Percentiles rank a stretch among this genome's conserved stretches.
Evolutionary conservation across 2,113 vertebrate species (phyloP).

Genomic region (Chiloscyllium plagiosum): DNA sequence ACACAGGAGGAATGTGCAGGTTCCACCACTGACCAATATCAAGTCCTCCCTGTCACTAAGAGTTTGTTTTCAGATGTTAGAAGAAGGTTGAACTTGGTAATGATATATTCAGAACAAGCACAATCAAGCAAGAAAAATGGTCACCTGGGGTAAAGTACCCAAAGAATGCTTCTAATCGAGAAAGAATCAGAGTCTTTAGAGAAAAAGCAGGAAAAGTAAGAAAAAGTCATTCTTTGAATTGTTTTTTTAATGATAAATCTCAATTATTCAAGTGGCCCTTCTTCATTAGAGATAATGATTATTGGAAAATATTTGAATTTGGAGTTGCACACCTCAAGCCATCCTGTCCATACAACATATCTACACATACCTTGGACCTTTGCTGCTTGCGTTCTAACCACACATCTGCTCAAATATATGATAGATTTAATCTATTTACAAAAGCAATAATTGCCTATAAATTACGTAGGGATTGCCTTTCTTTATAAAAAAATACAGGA

Average conservation of each 20-base stretch:
- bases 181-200: neutral
- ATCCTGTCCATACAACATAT: neutral
- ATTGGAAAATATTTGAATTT: neutral
- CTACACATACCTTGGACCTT: neutral
- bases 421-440: neutral
- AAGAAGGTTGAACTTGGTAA: neutral
- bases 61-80: neutral
- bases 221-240: neutral
- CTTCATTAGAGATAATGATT: neutral
- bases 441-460: neutral
- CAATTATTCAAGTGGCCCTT: neutral
- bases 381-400: neutral
- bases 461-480: neutral
- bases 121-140: neutral
- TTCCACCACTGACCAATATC: neutral
- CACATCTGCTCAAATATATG: neutral
- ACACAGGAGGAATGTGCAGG: neutral
- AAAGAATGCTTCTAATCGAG: neutral
- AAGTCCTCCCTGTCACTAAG: neutral
- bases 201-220: neutral
- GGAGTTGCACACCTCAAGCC: neutral
- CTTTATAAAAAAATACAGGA: neutral
- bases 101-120: neutral
- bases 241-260: neutral
- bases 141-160: neutral